A percentile compares a stretch with the other conserved stretches of the same genome.
Evolutionary conservation across 1,140 invertebrate species (phyloP).

Genomic region (Drosophila guanche): DNA sequence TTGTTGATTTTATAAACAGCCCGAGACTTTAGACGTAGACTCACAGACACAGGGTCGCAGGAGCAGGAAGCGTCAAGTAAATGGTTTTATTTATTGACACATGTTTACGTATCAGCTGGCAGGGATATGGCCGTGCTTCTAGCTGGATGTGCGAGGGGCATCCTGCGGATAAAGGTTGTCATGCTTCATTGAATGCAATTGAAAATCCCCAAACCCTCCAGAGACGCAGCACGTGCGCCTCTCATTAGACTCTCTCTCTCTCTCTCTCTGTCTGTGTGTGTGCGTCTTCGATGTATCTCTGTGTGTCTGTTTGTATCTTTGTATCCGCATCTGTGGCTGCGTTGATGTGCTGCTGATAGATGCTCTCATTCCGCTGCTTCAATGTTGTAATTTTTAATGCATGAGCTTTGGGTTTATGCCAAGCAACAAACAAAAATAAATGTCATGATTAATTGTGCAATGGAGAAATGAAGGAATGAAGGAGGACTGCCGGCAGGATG

Average conservation of each 20-base stretch:
- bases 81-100: constrained; percentile 82
- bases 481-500: constrained; percentile 27
- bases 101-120: constrained; percentile 68
- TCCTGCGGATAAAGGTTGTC: constrained; percentile 49
- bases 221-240: constrained; percentile 34
- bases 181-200: constrained; percentile 75
- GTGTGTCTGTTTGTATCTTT: constrained; percentile 12
- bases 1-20: constrained; percentile 68
- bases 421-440: constrained; percentile 22
- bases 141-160: constrained; percentile 9
- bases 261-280: not conserved
- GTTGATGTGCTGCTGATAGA: constrained; percentile 29
- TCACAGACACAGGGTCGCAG: constrained; percentile 6
- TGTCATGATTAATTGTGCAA: constrained; percentile 52
- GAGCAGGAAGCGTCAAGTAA: constrained; percentile 46
- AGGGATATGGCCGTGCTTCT: not conserved
- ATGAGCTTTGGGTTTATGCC: constrained; percentile 20
- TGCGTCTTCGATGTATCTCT: constrained; percentile 3
- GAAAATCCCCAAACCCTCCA: constrained; percentile 30
- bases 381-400: constrained; percentile 52
- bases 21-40: constrained; percentile 39
- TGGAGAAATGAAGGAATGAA: constrained; percentile 4
- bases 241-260: constrained; percentile 24
- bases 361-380: constrained; percentile 44
- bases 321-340: not conserved